Evolutionary conservation across 2,888 invertebrate genomes (phyloP).

Genomic region (Chrysomela aeneicollis): DNA sequence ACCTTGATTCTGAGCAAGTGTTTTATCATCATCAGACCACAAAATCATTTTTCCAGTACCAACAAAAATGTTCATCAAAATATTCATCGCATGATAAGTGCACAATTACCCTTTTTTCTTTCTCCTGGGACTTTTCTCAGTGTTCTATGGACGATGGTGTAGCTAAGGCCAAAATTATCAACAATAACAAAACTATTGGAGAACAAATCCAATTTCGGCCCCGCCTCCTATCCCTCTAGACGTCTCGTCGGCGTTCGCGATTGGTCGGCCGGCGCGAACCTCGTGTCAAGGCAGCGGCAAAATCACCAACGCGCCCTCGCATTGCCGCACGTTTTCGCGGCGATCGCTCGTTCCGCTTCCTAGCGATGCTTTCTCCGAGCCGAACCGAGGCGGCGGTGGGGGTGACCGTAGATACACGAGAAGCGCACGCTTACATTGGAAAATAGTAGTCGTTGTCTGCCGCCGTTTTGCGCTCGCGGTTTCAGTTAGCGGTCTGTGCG

Average conservation of each 20-base stretch:
- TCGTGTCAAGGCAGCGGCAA: constrained; percentile 34
- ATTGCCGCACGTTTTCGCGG: not conserved
- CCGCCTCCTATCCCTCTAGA: constrained; percentile 38
- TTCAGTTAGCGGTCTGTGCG: not conserved
- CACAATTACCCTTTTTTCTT: too few species aligned
- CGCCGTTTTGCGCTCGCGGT: too few species aligned
- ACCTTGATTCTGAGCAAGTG: too few species aligned
- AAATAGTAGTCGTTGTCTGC: not conserved
- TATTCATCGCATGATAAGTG: too few species aligned
- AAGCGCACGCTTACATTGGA: not conserved
- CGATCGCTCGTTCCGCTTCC: constrained; percentile 19
- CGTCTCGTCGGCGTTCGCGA: constrained; percentile 22
- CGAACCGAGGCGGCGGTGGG: constrained; percentile 23
- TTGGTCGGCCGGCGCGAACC: constrained; percentile 29
- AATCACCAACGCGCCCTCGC: not conserved
- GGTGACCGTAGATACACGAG: constrained; percentile 14
- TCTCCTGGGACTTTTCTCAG: too few species aligned
- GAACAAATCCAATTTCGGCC: constrained; percentile 41
- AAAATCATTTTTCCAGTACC: too few species aligned
- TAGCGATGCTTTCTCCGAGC: constrained; percentile 13
- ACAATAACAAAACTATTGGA: not conserved
- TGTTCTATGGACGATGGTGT: too few species aligned
- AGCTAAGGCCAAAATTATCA: not conserved
- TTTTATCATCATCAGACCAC: too few species aligned
- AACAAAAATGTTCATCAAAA: too few species aligned